phyloP scores from a whole-genome alignment of 2,888 invertebrate species.

The Steinernema scapterisci region DNA sequence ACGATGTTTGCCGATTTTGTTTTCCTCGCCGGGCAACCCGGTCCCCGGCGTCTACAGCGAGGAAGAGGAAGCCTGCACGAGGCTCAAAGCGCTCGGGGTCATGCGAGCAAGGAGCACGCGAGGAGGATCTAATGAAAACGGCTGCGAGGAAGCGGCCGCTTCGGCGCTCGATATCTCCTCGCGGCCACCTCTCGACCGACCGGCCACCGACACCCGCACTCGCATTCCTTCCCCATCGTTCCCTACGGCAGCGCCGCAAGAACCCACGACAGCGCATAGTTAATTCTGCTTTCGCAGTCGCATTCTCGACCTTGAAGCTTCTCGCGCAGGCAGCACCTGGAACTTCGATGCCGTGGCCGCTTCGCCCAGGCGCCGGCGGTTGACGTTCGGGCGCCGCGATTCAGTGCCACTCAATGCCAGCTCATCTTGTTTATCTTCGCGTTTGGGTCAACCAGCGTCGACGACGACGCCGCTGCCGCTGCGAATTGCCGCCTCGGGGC shows the following conservation, averaged over 20 bases:
- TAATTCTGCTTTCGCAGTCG: not conserved
- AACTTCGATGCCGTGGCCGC: not conserved
- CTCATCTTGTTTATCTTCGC: conserved; percentile 26
- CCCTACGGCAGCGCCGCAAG: not conserved
- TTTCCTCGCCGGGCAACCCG: not conserved
- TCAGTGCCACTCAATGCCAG: conserved; percentile 28
- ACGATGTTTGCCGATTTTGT: not conserved
- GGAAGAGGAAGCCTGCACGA: not conserved
- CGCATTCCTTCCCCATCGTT: not conserved
- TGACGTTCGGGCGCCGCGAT: not conserved
- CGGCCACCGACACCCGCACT: not conserved
- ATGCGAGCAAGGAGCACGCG: conserved; percentile 4
- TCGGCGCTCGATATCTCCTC: conserved; percentile 20
- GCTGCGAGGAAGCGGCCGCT: not conserved
- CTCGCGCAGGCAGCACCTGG: conserved; percentile 9
- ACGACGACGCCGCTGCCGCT: not conserved
- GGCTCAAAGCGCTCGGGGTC: not conserved
- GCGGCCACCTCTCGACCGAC: not conserved
- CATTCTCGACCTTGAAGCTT: conserved; percentile 11
- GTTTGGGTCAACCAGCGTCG: not conserved
- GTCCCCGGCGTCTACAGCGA: not conserved
- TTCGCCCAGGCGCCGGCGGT: not conserved
- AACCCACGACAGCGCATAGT: not conserved
- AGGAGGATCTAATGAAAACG: conserved; percentile 2
- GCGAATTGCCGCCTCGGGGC: conserved; percentile 21